Conservation (phyloP, 2,888 invertebrate species). For the Nasonia oneida region DNA sequence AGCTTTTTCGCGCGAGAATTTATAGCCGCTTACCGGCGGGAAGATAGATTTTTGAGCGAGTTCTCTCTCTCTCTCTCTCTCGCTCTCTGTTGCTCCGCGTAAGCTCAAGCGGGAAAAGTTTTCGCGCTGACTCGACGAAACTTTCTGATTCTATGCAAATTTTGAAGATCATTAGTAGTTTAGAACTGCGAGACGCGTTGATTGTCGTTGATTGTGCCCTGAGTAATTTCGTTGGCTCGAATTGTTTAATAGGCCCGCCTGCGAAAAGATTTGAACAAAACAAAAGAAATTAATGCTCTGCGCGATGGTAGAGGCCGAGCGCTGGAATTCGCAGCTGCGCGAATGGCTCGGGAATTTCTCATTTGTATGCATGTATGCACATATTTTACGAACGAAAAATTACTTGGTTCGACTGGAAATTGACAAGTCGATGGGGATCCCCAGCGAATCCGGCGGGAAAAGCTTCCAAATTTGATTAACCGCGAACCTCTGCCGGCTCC, state of each 20-base stretch:
- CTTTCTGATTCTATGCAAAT: not conserved
- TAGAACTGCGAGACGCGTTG: not conserved
- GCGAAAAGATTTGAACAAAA: not conserved
- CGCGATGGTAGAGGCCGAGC: not conserved
- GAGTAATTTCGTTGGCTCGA: not conserved
- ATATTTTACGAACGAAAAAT: slow-evolving; percentile 14
- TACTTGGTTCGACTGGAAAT: not conserved
- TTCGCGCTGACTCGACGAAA: not conserved
- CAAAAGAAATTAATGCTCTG: not conserved
- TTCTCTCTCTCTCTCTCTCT: not conserved
- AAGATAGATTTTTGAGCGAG: slow-evolving; percentile 12
- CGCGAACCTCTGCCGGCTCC: not conserved
- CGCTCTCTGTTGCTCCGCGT: not conserved
- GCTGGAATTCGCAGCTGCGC: not conserved
- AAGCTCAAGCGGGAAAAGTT: not conserved
- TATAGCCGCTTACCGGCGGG: not conserved
- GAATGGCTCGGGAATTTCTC: not conserved
- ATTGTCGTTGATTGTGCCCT: not conserved
- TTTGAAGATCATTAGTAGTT: slow-evolving; percentile 20
- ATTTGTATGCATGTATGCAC: not conserved
- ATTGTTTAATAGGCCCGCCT: not conserved
- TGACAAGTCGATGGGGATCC: not conserved
- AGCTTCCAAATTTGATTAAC: slow-evolving; percentile 19
- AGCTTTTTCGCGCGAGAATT: slow-evolving; percentile 30
- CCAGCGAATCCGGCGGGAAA: not conserved